phyloP scores from a whole-genome alignment of 2,888 invertebrate genomes.

The Scrobipalpa atriplicella region DNA sequence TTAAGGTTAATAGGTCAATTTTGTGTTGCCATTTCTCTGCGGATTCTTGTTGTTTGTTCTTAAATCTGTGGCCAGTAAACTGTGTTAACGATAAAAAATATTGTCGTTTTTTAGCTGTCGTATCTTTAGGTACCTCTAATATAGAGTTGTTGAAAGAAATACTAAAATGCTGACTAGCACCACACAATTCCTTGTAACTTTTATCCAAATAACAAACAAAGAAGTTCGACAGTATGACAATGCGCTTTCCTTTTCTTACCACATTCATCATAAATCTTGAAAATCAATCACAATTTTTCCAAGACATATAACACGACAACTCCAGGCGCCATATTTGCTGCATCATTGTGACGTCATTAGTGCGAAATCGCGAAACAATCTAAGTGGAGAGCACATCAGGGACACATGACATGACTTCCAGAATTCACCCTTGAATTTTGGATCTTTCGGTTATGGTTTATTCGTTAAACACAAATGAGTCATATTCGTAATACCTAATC shows the following conservation, averaged over 20 bases:
- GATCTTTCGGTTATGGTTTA: no score
- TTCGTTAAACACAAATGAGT: no score
- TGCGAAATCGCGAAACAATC: neutral
- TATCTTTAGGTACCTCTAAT: neutral
- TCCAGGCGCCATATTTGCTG: constrained; percentile 19
- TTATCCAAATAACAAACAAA: neutral
- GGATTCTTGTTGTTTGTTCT: neutral
- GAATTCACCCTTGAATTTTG: constrained; percentile 14
- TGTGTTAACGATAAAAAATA: no score
- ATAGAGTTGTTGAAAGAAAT: neutral
- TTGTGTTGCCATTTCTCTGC: constrained; percentile 36
- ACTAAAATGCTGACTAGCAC: neutral
- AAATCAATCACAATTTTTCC: constrained; percentile 31
- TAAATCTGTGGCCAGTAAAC: neutral
- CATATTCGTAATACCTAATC: no score
- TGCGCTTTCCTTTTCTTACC: neutral
- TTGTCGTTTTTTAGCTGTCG: neutral
- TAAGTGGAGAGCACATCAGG: constrained; percentile 21
- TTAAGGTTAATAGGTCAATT: constrained; percentile 46
- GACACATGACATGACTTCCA: constrained; percentile 34
- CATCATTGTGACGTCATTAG: constrained; percentile 26
- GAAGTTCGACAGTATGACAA: neutral
- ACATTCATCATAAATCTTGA: constrained; percentile 21
- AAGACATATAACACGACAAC: constrained; percentile 30
- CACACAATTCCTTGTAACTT: neutral